Percentiles rank a stretch among this genome's conserved stretches.
phyloP scores from a whole-genome alignment of 92 coral and sea anemone genomes.

The Isaurus tuberculatus region DNA sequence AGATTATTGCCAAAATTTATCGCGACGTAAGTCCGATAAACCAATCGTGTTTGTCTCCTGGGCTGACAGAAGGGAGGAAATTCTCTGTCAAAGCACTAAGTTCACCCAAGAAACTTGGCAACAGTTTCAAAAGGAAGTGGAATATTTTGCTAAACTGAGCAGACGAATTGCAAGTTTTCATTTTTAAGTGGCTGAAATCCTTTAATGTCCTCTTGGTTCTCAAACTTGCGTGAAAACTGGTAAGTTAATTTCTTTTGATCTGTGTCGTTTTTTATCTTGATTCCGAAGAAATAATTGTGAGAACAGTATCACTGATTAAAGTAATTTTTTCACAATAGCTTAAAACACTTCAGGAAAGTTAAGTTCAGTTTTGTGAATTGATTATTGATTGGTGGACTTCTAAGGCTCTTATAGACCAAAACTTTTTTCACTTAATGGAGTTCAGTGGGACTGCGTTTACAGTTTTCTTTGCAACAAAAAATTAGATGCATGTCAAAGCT shows the following conservation, averaged over 20 bases:
- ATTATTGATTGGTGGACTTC: neutral
- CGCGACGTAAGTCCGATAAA: conserved; percentile 13
- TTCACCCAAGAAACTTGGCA: conserved; percentile 54
- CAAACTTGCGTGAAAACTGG: conserved; percentile 31
- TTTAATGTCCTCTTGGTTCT: conserved; percentile 14
- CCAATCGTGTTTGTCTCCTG: conserved; percentile 17
- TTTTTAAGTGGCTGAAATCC: neutral
- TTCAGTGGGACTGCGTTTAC: neutral
- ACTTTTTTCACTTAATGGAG: neutral
- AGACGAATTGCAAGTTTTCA: neutral
- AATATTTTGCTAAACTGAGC: neutral
- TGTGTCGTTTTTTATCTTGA: neutral
- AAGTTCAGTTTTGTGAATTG: neutral
- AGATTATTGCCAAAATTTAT: conserved; percentile 24
- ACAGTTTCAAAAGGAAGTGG: conserved; percentile 20
- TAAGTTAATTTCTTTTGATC: neutral
- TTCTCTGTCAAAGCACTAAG: conserved; percentile 27
- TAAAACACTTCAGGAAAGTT: conserved; percentile 5
- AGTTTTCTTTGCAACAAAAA: neutral
- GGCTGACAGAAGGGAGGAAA: conserved; percentile 50
- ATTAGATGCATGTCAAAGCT: neutral
- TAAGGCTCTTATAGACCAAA: neutral
- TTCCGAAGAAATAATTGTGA: neutral
- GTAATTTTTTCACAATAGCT: conserved; percentile 6
- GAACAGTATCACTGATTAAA: conserved; percentile 39